Conservation (phyloP, 2,113 vertebrate genomes). For the Serilophus lunatus region DNA sequence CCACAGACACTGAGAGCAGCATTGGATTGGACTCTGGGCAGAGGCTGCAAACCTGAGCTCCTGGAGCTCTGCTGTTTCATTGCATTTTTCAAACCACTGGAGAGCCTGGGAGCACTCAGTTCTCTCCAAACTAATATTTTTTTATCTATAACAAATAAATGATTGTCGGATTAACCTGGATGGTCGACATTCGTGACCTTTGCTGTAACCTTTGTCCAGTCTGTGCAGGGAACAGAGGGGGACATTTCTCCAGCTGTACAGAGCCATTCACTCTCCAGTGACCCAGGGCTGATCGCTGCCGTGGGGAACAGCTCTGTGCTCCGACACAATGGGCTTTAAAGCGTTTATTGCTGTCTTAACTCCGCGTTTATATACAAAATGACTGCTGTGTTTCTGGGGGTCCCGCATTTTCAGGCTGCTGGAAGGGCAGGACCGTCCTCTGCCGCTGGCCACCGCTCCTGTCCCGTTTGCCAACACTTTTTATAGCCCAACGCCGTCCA, state of each 20-base stretch:
- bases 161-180: not conserved
- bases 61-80: not conserved
- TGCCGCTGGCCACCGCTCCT: not conserved
- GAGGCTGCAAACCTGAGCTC: not conserved
- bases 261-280: accelerated
- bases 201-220: not conserved
- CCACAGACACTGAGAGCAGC: not conserved
- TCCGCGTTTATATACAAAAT: not conserved
- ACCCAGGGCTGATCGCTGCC: accelerated
- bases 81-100: not conserved
- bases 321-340: not conserved
- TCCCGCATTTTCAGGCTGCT: not conserved
- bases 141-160: not conserved
- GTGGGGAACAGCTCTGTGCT: not conserved
- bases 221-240: accelerated
- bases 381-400: not conserved
- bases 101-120: not conserved
- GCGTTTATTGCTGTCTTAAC: not conserved
- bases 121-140: not conserved
- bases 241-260: accelerated
- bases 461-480: not conserved
- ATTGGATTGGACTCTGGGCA: no score
- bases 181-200: not conserved
- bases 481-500: not conserved
- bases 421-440: accelerated